Conservation (phyloP, 1,140 invertebrate species). For the Coptotermes formosanus region DNA sequence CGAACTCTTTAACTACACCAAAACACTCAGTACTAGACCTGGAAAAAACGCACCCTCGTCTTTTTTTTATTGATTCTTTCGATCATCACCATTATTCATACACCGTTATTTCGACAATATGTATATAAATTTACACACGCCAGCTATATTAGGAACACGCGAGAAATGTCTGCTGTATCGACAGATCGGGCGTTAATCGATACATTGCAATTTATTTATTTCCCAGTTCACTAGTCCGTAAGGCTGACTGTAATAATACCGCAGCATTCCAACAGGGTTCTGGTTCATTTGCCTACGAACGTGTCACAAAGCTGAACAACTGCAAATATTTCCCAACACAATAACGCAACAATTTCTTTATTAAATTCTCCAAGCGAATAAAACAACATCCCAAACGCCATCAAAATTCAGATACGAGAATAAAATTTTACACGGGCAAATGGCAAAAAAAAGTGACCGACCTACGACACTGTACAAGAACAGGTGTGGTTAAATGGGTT, state of each 20-base stretch:
- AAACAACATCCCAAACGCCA: background rate
- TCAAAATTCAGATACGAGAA: background rate
- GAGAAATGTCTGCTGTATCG: background rate
- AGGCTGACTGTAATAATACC: background rate
- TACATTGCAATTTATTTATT: background rate
- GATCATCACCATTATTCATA: too few species aligned
- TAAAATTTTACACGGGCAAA: too few species aligned
- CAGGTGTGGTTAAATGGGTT: too few species aligned
- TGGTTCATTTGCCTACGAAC: background rate
- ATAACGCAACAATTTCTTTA: background rate
- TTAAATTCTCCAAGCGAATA: background rate
- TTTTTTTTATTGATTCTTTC: too few species aligned
- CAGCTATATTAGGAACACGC: background rate
- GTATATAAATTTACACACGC: background rate
- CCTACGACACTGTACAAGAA: too few species aligned
- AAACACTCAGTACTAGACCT: too few species aligned
- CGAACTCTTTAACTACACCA: too few species aligned
- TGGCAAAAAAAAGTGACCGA: too few species aligned
- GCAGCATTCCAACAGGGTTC: too few species aligned
- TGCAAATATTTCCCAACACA: background rate
- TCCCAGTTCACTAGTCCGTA: background rate
- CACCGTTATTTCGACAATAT: background rate
- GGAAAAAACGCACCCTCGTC: too few species aligned
- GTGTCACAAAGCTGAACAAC: background rate
- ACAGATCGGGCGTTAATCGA: background rate